Evolutionary conservation across 2,113 vertebrate species (phyloP), one percentile per base, ranked within the genome.

Genomic region (Vulpes ferrilata): DNA sequence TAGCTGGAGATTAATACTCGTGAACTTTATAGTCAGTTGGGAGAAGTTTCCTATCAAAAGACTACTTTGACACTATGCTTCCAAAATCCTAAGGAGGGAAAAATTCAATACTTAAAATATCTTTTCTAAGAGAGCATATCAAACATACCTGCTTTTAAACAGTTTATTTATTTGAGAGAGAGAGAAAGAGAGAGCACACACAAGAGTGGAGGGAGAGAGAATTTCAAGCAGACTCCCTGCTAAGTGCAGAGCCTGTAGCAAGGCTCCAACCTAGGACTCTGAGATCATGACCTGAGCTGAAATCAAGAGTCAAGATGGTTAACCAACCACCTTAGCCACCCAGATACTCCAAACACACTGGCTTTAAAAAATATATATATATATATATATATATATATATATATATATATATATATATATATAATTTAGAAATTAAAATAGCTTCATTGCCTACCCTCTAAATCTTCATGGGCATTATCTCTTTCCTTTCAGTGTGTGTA

Each of bases 41-140:
- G 30, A 76, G 19, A 57, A 89, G 67, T 84, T 19, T 59, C 90
- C 30, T 81, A 78, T 27, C 38, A 89, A 80, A 94, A 92, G 67
- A 82, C 19, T 25, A 69, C 82, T 32, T 64, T 78, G 35, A 62
- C 11, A 87, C 10, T 48, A 48, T 78, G 23, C 11, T 78, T 90
- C 43, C 11, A 64, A 96, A 86, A 64, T 87, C 30, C 67, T 43
- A 43, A 35, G 3, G 20, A 1, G 4, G 0, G 23, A 2, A 35
- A 65, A 53, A 19, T 55, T 16, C 9, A 51, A 1, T 12, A 60
- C 5, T 82, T 65, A 90, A 11, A 81, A 27, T 30, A 15, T 86
- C 10, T 90, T 23, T 78, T 71, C 16, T 80, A 92, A 79, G 9
- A 92, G 7, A 71, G 7, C 6, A 78, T 25, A 8, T 35, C 11